Conservation (phyloP, 2,113 vertebrate species). For the Taurulus bubalis region DNA sequence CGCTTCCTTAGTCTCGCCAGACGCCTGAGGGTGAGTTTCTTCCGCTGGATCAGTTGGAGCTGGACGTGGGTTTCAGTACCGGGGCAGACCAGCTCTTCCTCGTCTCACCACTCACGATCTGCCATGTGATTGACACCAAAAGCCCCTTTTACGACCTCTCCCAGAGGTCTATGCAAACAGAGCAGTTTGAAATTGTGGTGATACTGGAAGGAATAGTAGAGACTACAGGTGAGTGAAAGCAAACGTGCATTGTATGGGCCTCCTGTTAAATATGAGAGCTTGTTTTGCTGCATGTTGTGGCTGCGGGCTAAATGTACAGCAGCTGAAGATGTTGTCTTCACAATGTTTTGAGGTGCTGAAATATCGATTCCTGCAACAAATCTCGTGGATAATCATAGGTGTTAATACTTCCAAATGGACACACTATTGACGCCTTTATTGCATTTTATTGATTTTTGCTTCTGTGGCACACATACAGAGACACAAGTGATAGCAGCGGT, state of each 20-base stretch:
- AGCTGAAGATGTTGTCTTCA: slow-evolving; percentile 13
- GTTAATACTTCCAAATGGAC: slow-evolving; percentile 43
- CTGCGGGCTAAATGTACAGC: slow-evolving; percentile 18
- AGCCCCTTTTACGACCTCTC: slow-evolving; percentile 99
- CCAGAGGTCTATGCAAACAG: slow-evolving; percentile 96
- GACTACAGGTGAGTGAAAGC: slow-evolving; percentile 93
- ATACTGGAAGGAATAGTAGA: slow-evolving; percentile 99
- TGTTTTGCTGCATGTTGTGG: slow-evolving; percentile 20
- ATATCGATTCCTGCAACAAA: slow-evolving; percentile 20
- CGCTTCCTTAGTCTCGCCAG: slow-evolving; percentile 93
- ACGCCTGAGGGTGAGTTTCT: slow-evolving; percentile 99
- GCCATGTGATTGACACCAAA: slow-evolving; percentile 98
- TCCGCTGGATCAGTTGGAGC: slow-evolving; percentile 97
- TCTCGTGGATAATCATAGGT: slow-evolving; percentile 24
- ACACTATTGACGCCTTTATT: slow-evolving; percentile 64
- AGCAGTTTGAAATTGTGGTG: slow-evolving; percentile 99
- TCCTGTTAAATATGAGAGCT: background rate
- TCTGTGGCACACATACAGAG: slow-evolving; percentile 37
- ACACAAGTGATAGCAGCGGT: slow-evolving; percentile 41
- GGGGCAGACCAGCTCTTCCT: slow-evolving; percentile 99
- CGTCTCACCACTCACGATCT: slow-evolving; percentile 98
- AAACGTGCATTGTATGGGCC: background rate
- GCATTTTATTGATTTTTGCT: slow-evolving; percentile 64
- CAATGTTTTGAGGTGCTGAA: background rate
- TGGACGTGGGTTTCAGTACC: slow-evolving; percentile 99